Percentiles rank a stretch among this genome's conserved stretches.
Evolutionary conservation across 2,888 invertebrate species (phyloP).

Genomic region (Nebria brevicollis): DNA sequence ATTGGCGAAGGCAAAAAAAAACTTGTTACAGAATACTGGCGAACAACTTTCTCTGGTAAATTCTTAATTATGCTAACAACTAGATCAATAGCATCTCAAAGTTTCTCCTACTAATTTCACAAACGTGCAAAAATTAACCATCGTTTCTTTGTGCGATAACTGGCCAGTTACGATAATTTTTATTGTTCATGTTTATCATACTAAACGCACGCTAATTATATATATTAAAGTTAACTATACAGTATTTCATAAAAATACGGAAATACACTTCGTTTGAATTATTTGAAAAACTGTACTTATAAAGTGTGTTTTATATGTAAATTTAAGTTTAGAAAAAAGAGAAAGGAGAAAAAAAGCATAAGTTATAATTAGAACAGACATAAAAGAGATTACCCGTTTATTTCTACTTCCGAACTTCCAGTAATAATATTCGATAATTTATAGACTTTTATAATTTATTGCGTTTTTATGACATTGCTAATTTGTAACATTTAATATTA

Average conservation of each 20-base stretch:
- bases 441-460: not conserved
- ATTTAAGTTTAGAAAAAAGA: not conserved
- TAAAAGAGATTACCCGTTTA: not conserved
- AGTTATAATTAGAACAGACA: not conserved
- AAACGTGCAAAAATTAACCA: slow-evolving; percentile 11
- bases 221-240: not conserved
- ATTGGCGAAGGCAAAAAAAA: slow-evolving; percentile 28
- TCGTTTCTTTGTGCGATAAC: not conserved
- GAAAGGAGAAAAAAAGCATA: not conserved
- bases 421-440: not conserved
- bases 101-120: slow-evolving; percentile 32
- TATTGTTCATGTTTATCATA: not conserved
- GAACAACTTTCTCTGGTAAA: slow-evolving; percentile 41
- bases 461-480: not conserved
- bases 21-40: slow-evolving; percentile 44
- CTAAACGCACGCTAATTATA: not conserved
- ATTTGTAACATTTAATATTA: not conserved
- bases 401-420: not conserved
- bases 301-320: not conserved
- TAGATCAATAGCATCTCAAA: slow-evolving; percentile 39
- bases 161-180: not conserved
- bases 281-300: not conserved
- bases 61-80: slow-evolving; percentile 44
- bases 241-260: not conserved
- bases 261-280: not conserved